These are phyloP conservation scores for Synanthedon andrenaeformis DNA, from an alignment of 2,888 invertebrate species.

Conservation along the genomic window DNA sequence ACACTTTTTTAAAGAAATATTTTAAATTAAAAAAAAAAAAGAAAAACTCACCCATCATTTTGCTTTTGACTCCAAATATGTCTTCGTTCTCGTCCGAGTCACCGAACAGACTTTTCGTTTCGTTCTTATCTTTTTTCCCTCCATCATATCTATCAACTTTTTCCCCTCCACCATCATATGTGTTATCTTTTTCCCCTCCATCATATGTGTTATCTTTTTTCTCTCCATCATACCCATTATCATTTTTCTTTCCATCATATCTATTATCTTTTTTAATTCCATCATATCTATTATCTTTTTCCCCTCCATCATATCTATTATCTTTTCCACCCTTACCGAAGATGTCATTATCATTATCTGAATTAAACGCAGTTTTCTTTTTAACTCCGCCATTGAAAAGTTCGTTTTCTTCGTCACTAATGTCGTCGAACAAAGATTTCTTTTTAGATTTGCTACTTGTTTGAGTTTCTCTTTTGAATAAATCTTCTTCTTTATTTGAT, in stretches of 20 bases:
- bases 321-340: conserved; percentile 24
- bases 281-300: background rate
- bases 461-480: background rate
- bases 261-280: background rate
- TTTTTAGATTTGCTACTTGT: conserved; percentile 4
- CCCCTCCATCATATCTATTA: background rate
- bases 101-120: conserved; percentile 38
- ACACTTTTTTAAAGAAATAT: no score
- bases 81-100: conserved; percentile 47
- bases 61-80: conserved; percentile 35
- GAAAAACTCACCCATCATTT: conserved; percentile 11
- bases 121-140: conserved; percentile 11
- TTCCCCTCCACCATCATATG: conserved; percentile 5
- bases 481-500: background rate
- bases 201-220: conserved; percentile 5
- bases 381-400: conserved; percentile 28
- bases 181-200: conserved; percentile 5
- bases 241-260: conserved; percentile 4
- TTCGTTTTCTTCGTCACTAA: conserved; percentile 40
- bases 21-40: no score
- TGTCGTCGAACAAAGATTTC: conserved; percentile 35
- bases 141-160: conserved; percentile 5
- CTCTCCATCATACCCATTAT: conserved; percentile 4
- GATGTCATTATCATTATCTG: conserved; percentile 47
- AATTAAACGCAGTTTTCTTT: conserved; percentile 32